These are phyloP conservation scores for Lepilemur septentrionalis DNA, from an alignment of 2,797 vertebrate genomes.

Conservation along the genomic window DNA sequence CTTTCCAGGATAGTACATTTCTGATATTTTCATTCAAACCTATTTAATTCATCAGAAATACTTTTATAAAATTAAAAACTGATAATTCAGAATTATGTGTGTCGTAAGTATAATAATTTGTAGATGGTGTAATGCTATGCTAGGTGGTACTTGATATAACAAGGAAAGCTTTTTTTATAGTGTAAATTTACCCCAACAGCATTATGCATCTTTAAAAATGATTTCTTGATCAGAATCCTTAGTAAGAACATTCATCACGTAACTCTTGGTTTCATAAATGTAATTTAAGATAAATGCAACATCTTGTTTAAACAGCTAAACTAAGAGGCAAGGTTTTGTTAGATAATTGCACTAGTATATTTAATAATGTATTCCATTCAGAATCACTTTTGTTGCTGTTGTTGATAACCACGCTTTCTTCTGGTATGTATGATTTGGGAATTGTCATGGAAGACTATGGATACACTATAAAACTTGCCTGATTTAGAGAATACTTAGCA, in stretches of 20 bases:
- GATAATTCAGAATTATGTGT: not conserved
- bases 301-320: conserved; percentile 30
- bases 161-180: not conserved
- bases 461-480: not conserved
- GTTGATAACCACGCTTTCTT: conserved; percentile 4
- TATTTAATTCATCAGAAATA: conserved; percentile 17
- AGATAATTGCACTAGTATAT: not conserved
- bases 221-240: not conserved
- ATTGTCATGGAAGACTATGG: not conserved
- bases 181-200: not conserved
- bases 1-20: not conserved
- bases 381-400: conserved; percentile 20
- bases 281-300: conserved; percentile 29
- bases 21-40: not conserved
- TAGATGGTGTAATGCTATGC: not conserved
- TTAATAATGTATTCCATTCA: conserved; percentile 2
- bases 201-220: not conserved
- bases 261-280: conserved; percentile 10
- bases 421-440: not conserved
- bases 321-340: not conserved
- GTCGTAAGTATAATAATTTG: not conserved
- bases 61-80: conserved; percentile 2
- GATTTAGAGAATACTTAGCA: not conserved
- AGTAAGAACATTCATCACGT: not conserved
- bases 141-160: not conserved